These are phyloP conservation scores for Oryzias javanicus DNA, from an alignment of 2,113 vertebrate genomes.

Conservation along the genomic window DNA sequence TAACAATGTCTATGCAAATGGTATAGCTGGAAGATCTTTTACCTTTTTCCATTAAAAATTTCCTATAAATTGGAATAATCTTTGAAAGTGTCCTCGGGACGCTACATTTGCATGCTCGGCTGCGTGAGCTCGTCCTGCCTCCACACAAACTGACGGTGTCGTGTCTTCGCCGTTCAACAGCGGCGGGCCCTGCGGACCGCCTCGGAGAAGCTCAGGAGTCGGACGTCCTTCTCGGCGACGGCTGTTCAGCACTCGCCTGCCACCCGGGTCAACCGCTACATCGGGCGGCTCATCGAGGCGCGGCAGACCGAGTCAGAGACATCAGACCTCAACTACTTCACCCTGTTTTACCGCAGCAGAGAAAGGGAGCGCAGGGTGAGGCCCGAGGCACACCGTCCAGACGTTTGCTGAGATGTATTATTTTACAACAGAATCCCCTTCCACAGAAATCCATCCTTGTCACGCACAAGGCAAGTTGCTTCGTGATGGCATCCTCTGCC, in stretches of 20 bases:
- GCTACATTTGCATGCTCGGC: too few relatives aligned
- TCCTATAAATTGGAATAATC: background rate
- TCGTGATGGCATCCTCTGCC: slow-evolving; percentile 45
- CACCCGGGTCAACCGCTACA: slow-evolving; percentile 93
- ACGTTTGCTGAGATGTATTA: slow-evolving; percentile 3
- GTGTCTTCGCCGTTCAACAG: slow-evolving; percentile 64
- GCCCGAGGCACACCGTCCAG: background rate
- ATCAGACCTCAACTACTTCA: slow-evolving; percentile 89
- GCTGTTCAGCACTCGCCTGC: slow-evolving; percentile 86
- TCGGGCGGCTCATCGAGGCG: slow-evolving; percentile 93
- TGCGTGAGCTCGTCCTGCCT: background rate
- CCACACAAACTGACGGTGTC: slow-evolving; percentile 26
- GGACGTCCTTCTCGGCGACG: slow-evolving; percentile 89
- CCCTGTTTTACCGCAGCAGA: slow-evolving; percentile 86
- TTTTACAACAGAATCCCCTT: slow-evolving; percentile 15
- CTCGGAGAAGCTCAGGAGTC: slow-evolving; percentile 92
- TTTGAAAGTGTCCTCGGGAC: too few relatives aligned
- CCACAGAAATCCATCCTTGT: slow-evolving; percentile 22
- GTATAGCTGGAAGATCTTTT: background rate
- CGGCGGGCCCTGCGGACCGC: slow-evolving; percentile 91
- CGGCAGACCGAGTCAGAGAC: slow-evolving; percentile 92
- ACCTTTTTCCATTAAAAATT: background rate
- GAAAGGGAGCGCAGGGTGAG: slow-evolving; percentile 91
- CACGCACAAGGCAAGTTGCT: slow-evolving; percentile 37
- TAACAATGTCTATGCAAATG: too few relatives aligned